phyloP scores from a whole-genome alignment of 2,113 vertebrate species.

The Chinchilla lanigera region DNA sequence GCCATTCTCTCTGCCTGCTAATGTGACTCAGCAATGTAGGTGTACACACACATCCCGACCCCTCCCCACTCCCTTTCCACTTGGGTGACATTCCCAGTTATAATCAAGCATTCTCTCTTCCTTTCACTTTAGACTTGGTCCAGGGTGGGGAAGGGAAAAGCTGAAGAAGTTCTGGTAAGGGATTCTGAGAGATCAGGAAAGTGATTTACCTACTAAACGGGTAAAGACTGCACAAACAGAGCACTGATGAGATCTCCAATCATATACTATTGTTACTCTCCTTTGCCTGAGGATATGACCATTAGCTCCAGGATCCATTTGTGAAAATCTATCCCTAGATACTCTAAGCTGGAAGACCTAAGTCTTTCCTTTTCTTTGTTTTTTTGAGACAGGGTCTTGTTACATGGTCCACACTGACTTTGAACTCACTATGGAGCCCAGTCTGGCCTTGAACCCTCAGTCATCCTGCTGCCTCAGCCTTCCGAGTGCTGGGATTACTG shows the following conservation, averaged over 20 bases:
- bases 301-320: background rate
- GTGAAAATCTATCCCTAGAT: background rate
- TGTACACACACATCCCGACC: background rate
- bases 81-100: constrained; percentile 22
- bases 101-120: background rate
- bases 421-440: background rate
- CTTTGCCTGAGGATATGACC: background rate
- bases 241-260: background rate
- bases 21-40: background rate
- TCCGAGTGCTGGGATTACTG: background rate
- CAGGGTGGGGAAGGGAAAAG: background rate
- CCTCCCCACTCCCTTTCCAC: background rate
- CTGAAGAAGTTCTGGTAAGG: constrained; percentile 34
- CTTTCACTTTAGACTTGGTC: background rate
- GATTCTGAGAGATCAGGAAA: background rate
- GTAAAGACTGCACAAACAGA: background rate
- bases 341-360: constrained; percentile 35
- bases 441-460: background rate
- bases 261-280: background rate
- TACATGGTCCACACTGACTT: background rate
- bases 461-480: background rate
- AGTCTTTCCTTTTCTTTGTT: background rate
- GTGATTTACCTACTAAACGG: background rate
- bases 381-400: background rate
- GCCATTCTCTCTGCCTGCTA: background rate